A percentile compares a stretch with the other conserved stretches of the same genome.
These are phyloP conservation scores for Cardinalis cardinalis DNA, from an alignment of 2,113 vertebrate species.

Conservation along the genomic window DNA sequence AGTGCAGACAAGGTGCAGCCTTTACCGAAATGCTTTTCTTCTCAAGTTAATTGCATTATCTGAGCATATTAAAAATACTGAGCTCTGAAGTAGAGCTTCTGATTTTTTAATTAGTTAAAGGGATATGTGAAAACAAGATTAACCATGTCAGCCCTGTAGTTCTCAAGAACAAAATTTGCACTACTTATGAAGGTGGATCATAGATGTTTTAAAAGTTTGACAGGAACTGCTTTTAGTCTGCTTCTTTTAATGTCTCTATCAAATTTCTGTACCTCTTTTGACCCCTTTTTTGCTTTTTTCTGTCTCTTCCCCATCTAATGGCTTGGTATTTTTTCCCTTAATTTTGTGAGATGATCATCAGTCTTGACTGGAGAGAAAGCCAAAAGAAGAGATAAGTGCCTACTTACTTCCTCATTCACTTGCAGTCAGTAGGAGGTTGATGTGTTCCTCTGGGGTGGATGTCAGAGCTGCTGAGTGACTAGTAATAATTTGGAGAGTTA, in stretches of 20 bases:
- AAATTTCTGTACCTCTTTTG: conserved; percentile 18
- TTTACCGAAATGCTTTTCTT: conserved; percentile 26
- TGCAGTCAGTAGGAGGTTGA: conserved; percentile 60
- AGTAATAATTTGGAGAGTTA: conserved; percentile 46
- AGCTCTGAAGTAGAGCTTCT: conserved; percentile 42
- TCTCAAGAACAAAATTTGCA: background rate
- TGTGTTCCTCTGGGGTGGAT: conserved; percentile 57
- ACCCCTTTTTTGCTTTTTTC: background rate
- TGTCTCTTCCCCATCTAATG: background rate
- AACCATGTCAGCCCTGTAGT: conserved; percentile 1
- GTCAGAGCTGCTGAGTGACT: conserved; percentile 61
- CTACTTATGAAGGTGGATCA: background rate
- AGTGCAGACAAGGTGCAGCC: background rate
- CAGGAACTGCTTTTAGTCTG: background rate
- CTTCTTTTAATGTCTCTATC: background rate
- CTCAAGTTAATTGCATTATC: conserved; percentile 49
- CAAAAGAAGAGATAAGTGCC: conserved; percentile 52
- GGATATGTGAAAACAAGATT: conserved; percentile 52
- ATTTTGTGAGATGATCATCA: conserved; percentile 33
- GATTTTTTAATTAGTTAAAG: conserved; percentile 60
- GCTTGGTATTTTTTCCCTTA: conserved; percentile 6
- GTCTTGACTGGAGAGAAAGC: conserved; percentile 32
- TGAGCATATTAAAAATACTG: conserved; percentile 54
- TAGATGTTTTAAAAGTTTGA: background rate
- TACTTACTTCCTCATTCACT: conserved; percentile 49